Evolutionary conservation across 2,113 vertebrate species (phyloP).

Genomic region (Ceuthmochares aereus): DNA sequence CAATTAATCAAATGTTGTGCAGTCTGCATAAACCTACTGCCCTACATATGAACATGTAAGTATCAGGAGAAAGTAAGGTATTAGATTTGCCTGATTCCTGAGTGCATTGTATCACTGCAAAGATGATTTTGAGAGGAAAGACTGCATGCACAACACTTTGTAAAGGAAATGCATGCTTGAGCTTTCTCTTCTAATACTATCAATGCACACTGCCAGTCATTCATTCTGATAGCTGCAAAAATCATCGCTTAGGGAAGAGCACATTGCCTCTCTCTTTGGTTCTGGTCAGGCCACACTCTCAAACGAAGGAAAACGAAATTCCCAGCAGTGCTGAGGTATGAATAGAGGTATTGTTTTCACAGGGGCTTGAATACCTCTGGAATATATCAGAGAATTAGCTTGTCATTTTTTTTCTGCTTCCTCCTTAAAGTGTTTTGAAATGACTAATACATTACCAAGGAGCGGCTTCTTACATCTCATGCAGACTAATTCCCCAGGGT

Average conservation of each 20-base stretch:
- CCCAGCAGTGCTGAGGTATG: conserved; percentile 33
- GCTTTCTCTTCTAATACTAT: neutral
- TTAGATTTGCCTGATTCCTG: neutral
- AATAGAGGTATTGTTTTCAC: conserved; percentile 72
- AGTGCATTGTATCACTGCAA: neutral
- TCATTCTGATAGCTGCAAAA: conserved; percentile 13
- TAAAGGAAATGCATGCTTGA: neutral
- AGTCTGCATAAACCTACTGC: neutral
- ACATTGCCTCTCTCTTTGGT: neutral
- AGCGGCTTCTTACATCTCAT: conserved; percentile 57
- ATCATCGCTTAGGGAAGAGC: conserved; percentile 39
- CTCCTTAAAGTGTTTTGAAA: conserved; percentile 66
- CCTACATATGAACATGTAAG: neutral
- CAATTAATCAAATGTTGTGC: neutral
- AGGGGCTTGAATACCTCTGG: conserved; percentile 51
- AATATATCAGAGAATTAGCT: conserved; percentile 43
- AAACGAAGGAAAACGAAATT: conserved; percentile 52
- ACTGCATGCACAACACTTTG: neutral
- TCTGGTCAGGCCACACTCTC: conserved; percentile 18
- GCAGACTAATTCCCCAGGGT: conserved; percentile 36
- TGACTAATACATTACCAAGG: conserved; percentile 63
- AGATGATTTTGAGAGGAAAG: neutral
- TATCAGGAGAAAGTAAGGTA: neutral
- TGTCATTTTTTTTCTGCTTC: conserved; percentile 50
- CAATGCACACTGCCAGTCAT: neutral